Evolutionary conservation across 2,888 invertebrate species (phyloP).

Genomic region (Amiota mariae): DNA sequence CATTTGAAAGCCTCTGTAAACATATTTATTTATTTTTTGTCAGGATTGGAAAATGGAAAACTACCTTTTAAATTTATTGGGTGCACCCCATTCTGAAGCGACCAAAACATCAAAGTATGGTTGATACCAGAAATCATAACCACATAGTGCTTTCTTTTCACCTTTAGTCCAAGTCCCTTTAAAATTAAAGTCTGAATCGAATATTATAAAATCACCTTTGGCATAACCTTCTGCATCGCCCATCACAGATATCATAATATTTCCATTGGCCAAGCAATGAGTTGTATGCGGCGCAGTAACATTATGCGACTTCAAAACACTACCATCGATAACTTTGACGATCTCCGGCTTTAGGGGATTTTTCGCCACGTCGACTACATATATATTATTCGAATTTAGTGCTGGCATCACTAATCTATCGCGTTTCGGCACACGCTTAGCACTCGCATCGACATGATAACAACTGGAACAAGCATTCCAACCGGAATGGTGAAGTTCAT

Average conservation of each 20-base stretch:
- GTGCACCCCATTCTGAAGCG: slow-evolving; percentile 92
- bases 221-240: slow-evolving; percentile 87
- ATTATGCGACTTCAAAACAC: slow-evolving; percentile 82
- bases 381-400: slow-evolving; percentile 85
- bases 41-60: slow-evolving; percentile 37
- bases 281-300: slow-evolving; percentile 90
- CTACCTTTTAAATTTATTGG: slow-evolving; percentile 79
- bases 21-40: too few species aligned
- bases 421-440: slow-evolving; percentile 75
- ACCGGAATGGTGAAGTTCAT: slow-evolving; percentile 95
- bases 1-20: slow-evolving; percentile 75
- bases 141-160: slow-evolving; percentile 78
- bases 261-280: slow-evolving; percentile 93
- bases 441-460: slow-evolving; percentile 72
- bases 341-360: slow-evolving; percentile 82
- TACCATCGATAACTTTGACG: slow-evolving; percentile 86
- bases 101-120: slow-evolving; percentile 92
- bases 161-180: slow-evolving; percentile 83
- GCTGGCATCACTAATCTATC: slow-evolving; percentile 88
- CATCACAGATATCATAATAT: slow-evolving; percentile 95
- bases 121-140: slow-evolving; percentile 98
- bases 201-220: slow-evolving; percentile 88
- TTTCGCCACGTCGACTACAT: slow-evolving; percentile 84
- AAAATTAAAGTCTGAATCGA: slow-evolving; percentile 82
- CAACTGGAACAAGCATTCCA: slow-evolving; percentile 98